These are phyloP conservation scores for Ophion obscuratus DNA, from an alignment of 2,888 invertebrate genomes.

Conservation along the genomic window DNA sequence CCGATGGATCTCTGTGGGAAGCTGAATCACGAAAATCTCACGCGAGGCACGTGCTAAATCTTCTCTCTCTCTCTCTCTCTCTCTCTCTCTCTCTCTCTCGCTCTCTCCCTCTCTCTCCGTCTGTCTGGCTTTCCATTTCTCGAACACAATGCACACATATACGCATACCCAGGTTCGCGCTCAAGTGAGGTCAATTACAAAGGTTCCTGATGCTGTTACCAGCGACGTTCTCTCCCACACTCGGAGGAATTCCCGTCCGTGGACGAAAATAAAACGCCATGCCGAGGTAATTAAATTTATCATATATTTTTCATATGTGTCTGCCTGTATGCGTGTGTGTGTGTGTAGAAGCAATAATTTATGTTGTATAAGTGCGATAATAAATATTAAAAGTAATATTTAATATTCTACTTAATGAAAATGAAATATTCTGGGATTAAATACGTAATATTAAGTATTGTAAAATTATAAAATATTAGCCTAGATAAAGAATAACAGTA, in stretches of 20 bases:
- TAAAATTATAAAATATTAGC: too few relatives aligned
- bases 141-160: constrained; percentile 35
- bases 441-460: too few relatives aligned
- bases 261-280: constrained; percentile 12
- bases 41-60: constrained; percentile 68
- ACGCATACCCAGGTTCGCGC: constrained; percentile 58
- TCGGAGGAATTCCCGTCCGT: constrained; percentile 74
- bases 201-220: constrained; percentile 65
- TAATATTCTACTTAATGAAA: too few relatives aligned
- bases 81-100: neutral
- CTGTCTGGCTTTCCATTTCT: neutral
- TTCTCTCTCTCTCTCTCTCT: neutral
- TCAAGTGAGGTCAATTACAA: constrained; percentile 81
- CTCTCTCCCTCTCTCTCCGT: constrained; percentile 6
- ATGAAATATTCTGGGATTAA: too few relatives aligned
- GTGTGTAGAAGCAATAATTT: too few relatives aligned
- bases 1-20: constrained; percentile 40
- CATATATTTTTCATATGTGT: neutral
- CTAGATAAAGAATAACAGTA: too few relatives aligned
- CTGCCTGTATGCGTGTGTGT: too few relatives aligned
- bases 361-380: too few relatives aligned
- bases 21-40: constrained; percentile 70
- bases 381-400: too few relatives aligned
- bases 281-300: constrained; percentile 9
- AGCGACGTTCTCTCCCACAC: constrained; percentile 77